These are phyloP conservation scores for Urechis unicinctus DNA, from an alignment of 2,888 invertebrate species.

Conservation along the genomic window DNA sequence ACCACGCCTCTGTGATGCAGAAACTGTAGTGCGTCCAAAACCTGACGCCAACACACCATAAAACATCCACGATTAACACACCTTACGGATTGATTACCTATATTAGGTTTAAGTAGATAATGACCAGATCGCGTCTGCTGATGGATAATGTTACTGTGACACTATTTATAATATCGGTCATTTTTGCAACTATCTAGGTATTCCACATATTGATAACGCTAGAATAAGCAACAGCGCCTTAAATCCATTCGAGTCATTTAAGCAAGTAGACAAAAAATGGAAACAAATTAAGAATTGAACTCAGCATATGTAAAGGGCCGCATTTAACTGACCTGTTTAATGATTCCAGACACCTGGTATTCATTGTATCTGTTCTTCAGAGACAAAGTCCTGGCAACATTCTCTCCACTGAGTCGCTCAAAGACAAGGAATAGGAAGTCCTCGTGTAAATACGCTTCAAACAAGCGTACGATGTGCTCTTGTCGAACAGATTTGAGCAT, in stretches of 20 bases:
- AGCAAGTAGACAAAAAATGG: no score
- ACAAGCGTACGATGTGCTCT: constrained; percentile 68
- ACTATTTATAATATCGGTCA: no score
- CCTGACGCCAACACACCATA: constrained; percentile 9
- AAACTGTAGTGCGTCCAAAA: constrained; percentile 77
- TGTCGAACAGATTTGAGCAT: constrained; percentile 63
- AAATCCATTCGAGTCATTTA: no score
- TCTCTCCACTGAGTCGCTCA: constrained; percentile 71
- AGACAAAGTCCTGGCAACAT: constrained; percentile 80
- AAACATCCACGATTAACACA: background rate
- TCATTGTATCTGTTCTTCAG: constrained; percentile 86
- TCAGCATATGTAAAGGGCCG: background rate
- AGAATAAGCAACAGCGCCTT: no score
- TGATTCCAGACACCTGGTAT: constrained; percentile 80
- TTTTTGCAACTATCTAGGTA: no score
- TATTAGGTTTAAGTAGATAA: no score
- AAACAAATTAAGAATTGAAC: no score
- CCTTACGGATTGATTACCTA: background rate
- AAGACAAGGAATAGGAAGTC: constrained; percentile 49
- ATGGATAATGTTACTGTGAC: no score
- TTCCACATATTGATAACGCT: no score
- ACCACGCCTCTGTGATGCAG: constrained; percentile 79
- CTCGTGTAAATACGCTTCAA: constrained; percentile 52
- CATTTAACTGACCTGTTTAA: constrained; percentile 62
- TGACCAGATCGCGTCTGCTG: no score